Percentiles rank a stretch among this genome's conserved stretches.
phyloP scores from a whole-genome alignment of 2,797 vertebrate genomes.

The Agapornis canus region DNA sequence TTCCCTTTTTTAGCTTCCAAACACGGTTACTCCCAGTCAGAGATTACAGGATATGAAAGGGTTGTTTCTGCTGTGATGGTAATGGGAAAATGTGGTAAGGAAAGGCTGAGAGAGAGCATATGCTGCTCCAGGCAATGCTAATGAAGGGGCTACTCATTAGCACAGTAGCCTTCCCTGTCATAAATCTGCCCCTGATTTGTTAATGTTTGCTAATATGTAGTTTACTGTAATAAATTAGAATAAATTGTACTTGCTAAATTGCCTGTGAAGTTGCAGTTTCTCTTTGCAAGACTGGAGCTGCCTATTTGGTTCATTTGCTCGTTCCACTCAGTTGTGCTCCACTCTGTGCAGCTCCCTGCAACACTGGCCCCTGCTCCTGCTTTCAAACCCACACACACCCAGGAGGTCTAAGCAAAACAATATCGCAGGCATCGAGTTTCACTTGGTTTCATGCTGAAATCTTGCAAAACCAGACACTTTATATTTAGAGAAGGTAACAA shows the following conservation, averaged over 20 bases:
- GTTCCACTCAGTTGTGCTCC: fast-evolving
- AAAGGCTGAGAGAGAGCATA: background rate
- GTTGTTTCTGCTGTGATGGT: slow-evolving; percentile 1
- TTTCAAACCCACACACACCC: background rate
- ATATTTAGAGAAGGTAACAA: background rate
- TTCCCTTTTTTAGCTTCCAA: background rate
- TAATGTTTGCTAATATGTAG: slow-evolving; percentile 42
- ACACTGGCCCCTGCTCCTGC: fast-evolving
- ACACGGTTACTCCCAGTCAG: background rate
- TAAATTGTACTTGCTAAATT: slow-evolving; percentile 31
- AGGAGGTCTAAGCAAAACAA: background rate
- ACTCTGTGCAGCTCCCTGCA: fast-evolving
- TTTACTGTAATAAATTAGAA: slow-evolving; percentile 55
- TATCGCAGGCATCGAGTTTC: background rate
- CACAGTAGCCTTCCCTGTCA: slow-evolving; percentile 17
- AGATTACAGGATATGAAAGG: background rate
- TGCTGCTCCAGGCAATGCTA: slow-evolving; percentile 34
- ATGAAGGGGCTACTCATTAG: slow-evolving; percentile 23
- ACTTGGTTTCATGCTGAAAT: background rate
- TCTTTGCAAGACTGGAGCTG: background rate
- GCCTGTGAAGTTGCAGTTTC: slow-evolving; percentile 13
- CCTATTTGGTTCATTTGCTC: background rate
- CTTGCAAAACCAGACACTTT: background rate
- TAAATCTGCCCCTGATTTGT: slow-evolving; percentile 49
- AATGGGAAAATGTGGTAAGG: slow-evolving; percentile 12